A percentile compares a stretch with the other conserved stretches of the same genome.
phyloP scores from a whole-genome alignment of 2,797 vertebrate species.

The Chloroceryle inda region DNA sequence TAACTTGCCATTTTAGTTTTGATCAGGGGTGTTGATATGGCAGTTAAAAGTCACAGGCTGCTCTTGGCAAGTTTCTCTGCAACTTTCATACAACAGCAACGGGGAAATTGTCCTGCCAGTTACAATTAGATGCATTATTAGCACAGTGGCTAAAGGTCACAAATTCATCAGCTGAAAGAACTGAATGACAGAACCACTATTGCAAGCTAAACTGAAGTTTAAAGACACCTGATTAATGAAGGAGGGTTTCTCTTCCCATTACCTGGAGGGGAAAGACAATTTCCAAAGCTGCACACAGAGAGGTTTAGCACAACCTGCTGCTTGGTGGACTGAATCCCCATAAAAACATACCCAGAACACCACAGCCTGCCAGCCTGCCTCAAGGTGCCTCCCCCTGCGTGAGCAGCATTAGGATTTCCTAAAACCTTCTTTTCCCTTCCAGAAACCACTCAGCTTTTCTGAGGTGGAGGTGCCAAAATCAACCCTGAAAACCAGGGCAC shows the following conservation, averaged over 20 bases:
- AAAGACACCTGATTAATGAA: background rate
- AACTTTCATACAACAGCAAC: background rate
- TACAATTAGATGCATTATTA: slow-evolving; percentile 25
- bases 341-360: background rate
- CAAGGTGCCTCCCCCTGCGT: fast-evolving
- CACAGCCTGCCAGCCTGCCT: background rate
- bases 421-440: background rate
- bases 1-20: background rate
- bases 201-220: background rate
- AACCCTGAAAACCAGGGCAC: background rate
- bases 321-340: background rate
- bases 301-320: background rate
- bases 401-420: background rate
- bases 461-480: background rate
- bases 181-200: background rate
- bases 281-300: background rate
- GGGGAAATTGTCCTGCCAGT: slow-evolving; percentile 43
- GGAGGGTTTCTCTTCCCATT: background rate
- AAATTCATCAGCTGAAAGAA: slow-evolving; percentile 11
- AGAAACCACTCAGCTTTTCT: background rate
- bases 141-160: slow-evolving; percentile 30
- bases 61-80: slow-evolving; percentile 3
- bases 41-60: background rate
- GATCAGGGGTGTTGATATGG: background rate
- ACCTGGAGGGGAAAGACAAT: background rate